These are phyloP conservation scores for Euproctis similis DNA, from an alignment of 2,888 invertebrate genomes.

Conservation along the genomic window DNA sequence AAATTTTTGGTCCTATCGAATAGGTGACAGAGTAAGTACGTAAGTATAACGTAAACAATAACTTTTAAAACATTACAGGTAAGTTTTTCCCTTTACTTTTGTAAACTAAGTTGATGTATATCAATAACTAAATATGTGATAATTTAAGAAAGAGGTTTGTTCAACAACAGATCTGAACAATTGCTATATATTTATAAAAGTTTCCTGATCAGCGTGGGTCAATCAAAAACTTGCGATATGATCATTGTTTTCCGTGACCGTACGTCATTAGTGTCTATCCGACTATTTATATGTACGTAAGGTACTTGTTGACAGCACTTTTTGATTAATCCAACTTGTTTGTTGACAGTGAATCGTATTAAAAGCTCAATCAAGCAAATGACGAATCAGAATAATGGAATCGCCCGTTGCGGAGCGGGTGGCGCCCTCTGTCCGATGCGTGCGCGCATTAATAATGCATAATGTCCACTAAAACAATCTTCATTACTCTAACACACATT, in stretches of 20 bases:
- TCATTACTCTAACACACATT: slow-evolving; percentile 70
- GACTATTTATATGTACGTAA: slow-evolving; percentile 17
- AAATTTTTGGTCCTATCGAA: too few species aligned
- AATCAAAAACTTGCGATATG: slow-evolving; percentile 45
- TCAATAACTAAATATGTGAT: too few species aligned
- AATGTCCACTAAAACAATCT: slow-evolving; percentile 66
- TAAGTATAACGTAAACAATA: too few species aligned
- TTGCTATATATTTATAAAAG: slow-evolving; percentile 12
- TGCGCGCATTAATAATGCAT: slow-evolving; percentile 75
- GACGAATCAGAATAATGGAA: slow-evolving; percentile 74
- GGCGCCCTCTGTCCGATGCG: slow-evolving; percentile 58
- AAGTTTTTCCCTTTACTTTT: too few species aligned
- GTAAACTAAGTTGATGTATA: too few species aligned
- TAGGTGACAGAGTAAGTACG: too few species aligned
- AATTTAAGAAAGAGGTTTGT: too few species aligned
- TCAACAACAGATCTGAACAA: too few species aligned
- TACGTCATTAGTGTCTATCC: slow-evolving; percentile 52
- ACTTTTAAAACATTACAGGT: too few species aligned
- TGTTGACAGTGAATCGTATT: slow-evolving; percentile 70
- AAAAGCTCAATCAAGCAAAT: slow-evolving; percentile 76
- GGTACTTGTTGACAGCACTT: slow-evolving; percentile 59
- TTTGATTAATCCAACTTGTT: slow-evolving; percentile 63
- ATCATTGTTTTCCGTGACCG: slow-evolving; percentile 56
- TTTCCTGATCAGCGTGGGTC: slow-evolving; percentile 38
- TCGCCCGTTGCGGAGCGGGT: slow-evolving; percentile 32